phyloP scores from a whole-genome alignment of 2,113 vertebrate species.

The Herpailurus yagouaroundi region DNA sequence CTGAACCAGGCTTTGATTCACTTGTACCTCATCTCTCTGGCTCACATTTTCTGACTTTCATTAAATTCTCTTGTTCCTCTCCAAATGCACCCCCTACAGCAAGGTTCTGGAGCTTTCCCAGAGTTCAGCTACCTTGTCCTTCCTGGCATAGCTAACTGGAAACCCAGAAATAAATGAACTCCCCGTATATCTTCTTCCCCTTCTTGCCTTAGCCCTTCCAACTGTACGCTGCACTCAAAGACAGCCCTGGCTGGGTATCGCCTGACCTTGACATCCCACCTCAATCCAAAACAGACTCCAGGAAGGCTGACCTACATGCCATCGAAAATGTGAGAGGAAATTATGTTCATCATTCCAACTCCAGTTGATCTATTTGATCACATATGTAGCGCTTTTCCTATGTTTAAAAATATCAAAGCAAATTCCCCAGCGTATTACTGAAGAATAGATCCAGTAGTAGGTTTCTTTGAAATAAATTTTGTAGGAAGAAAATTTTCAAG shows the following conservation, averaged over 20 bases:
- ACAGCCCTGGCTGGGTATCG: background rate
- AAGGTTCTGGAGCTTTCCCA: background rate
- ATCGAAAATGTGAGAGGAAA: background rate
- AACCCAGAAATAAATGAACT: background rate
- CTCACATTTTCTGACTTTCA: background rate
- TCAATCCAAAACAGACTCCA: background rate
- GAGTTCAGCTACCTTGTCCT: background rate
- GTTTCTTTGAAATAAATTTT: conserved; percentile 36
- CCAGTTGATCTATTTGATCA: background rate
- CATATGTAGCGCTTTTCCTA: background rate
- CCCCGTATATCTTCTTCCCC: background rate
- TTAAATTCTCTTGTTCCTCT: background rate
- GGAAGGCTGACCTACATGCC: background rate
- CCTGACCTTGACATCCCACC: background rate
- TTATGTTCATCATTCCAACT: background rate
- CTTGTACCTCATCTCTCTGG: background rate
- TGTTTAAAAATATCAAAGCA: background rate
- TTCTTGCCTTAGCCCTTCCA: background rate
- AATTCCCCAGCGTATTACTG: background rate
- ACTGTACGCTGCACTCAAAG: background rate
- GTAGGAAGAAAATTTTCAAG: background rate
- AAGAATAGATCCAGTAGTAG: background rate
- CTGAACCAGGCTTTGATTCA: background rate
- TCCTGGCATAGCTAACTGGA: background rate
- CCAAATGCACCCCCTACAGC: background rate